Evolutionary conservation across 2,888 invertebrate genomes (phyloP), one percentile per base, ranked within the genome.

Genomic region (Meiosimyza decipiens): DNA sequence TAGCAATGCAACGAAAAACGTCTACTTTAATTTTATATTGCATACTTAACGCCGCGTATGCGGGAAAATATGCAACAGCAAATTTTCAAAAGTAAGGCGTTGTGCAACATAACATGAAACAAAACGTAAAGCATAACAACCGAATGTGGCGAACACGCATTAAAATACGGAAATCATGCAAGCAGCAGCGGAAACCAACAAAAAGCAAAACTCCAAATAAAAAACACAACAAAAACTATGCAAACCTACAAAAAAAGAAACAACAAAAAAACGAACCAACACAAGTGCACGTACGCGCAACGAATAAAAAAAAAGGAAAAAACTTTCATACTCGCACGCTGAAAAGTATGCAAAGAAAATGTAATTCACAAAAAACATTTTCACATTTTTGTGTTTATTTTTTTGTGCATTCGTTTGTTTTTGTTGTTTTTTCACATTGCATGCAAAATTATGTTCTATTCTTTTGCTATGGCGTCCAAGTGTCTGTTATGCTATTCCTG

Each of bases 271-370:
- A 40, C 9, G 9, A 9, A 40, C 40, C 40, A 40, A 40, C 9
- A 40, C 40, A 40, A 40, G 9, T 40, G 9, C 9, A 40, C 6
- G 9, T 40, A 40, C 40, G 40, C 40, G 40, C 6, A 1, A 2
- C 9, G 40, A 40, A 40, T 9, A 1, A 40, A 40, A 1, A 40
- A 40, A 40, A 9, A 40, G 2, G 9, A 40, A 40, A 7, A 40
- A 40, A 5, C 1, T 40, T 6, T 40, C 9, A 9, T 40, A 40
- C 40, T 40, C 40, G 55, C 12, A 16, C 55, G 55, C 55, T 55
- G 18, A 22, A 55, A n/a, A 55, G 55, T n/a, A 55, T 55, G 55
- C 55, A 55, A 54, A 55, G 55, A 55, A 55, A 55, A 55, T 55
- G 55, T 9, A 55, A 55, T 55, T 16, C 55, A 22, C 16, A 55